These are phyloP conservation scores for Bovichtus variegatus DNA, from an alignment of 2,797 vertebrate species.

Conservation along the genomic window DNA sequence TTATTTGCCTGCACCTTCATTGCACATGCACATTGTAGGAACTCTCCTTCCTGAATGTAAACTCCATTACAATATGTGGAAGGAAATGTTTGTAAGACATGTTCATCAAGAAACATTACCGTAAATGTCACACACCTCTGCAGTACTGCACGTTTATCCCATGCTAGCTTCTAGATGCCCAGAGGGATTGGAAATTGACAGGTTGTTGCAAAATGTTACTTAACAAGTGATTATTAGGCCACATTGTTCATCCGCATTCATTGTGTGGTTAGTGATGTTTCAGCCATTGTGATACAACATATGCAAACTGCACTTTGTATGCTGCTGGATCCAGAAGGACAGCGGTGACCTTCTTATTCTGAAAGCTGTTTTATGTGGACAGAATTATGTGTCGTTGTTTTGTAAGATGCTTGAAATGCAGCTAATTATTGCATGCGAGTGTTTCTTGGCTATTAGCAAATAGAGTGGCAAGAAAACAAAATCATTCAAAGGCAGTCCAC, in stretches of 20 bases:
- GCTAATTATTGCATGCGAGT: not conserved
- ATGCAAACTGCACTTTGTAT: not conserved
- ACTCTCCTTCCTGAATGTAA: not conserved
- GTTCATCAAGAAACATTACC: not conserved
- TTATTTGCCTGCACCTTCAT: conserved; percentile 7
- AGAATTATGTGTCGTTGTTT: not conserved
- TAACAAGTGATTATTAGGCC: not conserved
- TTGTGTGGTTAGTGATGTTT: not conserved
- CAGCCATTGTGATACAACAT: not conserved
- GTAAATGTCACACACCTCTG: not conserved
- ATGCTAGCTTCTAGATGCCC: not conserved
- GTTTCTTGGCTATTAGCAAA: not conserved
- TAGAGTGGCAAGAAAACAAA: not conserved
- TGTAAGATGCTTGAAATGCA: not conserved
- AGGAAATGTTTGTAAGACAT: conserved; percentile 7
- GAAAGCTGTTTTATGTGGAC: conserved; percentile 8
- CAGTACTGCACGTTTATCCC: conserved; percentile 15
- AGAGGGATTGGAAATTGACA: not conserved
- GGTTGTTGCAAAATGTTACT: conserved; percentile 1
- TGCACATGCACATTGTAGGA: not conserved
- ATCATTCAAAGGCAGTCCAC: conserved; percentile 3
- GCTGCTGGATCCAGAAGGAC: not conserved
- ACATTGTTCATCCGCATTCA: not conserved
- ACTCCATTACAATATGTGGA: not conserved
- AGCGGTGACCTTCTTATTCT: conserved; percentile 15